Percentiles rank a stretch among this genome's conserved stretches.
Conservation (phyloP, 2,888 invertebrate species). For the Pharmacophagus antenor region DNA sequence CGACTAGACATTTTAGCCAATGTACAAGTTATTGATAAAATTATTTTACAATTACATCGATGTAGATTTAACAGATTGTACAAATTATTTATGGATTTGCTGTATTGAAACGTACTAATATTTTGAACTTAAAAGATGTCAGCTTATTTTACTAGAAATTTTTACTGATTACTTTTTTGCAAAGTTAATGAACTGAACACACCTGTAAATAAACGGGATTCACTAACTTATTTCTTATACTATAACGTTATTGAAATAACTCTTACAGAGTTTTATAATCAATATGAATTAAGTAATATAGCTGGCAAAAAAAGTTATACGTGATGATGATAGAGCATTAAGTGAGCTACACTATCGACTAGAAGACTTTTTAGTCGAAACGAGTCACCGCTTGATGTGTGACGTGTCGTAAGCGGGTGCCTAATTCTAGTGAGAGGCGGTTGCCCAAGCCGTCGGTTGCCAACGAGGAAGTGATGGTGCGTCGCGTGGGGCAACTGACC, state of each 20-base stretch:
- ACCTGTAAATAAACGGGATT: too few species aligned
- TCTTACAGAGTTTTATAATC: neutral
- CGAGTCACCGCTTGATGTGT: constrained; percentile 34
- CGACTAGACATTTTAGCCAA: constrained; percentile 19
- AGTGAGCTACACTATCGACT: neutral
- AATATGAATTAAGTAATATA: neutral
- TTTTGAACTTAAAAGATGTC: too few species aligned
- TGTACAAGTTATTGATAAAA: constrained; percentile 18
- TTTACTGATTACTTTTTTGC: too few species aligned
- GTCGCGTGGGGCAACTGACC: constrained; percentile 65
- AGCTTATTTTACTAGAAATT: too few species aligned
- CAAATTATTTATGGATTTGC: neutral
- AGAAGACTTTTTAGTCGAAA: constrained; percentile 14
- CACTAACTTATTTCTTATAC: too few species aligned
- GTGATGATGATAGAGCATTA: neutral
- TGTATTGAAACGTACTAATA: neutral
- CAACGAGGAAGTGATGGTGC: constrained; percentile 72
- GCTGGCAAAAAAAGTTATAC: neutral
- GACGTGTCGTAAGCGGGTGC: constrained; percentile 59
- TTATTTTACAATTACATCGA: constrained; percentile 4
- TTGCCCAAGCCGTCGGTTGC: constrained; percentile 63
- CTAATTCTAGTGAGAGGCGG: constrained; percentile 74
- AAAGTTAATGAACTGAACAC: too few species aligned
- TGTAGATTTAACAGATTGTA: constrained; percentile 6
- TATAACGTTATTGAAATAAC: neutral